Evolutionary conservation across 2,113 vertebrate species (phyloP).

Genomic region (Tinamus guttatus): DNA sequence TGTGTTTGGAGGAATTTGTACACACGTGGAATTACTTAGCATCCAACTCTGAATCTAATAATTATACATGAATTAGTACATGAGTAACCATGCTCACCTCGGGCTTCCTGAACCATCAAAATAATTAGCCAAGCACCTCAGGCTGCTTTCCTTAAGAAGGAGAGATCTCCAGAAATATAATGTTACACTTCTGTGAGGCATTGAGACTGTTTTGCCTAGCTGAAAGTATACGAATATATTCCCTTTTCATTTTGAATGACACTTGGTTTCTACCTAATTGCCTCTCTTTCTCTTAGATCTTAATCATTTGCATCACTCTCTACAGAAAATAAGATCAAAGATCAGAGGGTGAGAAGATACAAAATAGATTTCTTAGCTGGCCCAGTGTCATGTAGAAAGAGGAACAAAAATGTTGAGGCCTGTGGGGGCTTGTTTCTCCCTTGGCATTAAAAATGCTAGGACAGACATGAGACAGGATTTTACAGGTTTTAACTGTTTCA

Average conservation of each 20-base stretch:
- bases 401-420: not conserved
- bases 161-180: constrained; percentile 39
- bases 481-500: not conserved
- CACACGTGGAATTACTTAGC: constrained; percentile 29
- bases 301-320: constrained; percentile 42
- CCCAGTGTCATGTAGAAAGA: constrained; percentile 4
- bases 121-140: constrained; percentile 61
- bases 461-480: not conserved
- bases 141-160: constrained; percentile 31
- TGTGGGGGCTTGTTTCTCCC: not conserved
- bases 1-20: constrained; percentile 27
- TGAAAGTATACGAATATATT: constrained; percentile 7
- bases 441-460: not conserved
- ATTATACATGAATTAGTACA: constrained; percentile 56
- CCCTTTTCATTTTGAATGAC: constrained; percentile 20
- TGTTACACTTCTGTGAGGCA: not conserved
- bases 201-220: constrained; percentile 22
- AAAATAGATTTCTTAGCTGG: constrained; percentile 30
- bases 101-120: constrained; percentile 51
- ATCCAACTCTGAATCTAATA: constrained; percentile 45
- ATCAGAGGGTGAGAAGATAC: not conserved
- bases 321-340: constrained; percentile 39
- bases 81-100: constrained; percentile 14
- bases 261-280: constrained; percentile 37
- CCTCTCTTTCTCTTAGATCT: constrained; percentile 40